Evolutionary conservation across 1,140 invertebrate genomes (phyloP).

Genomic region (Harpegnathos saltator): DNA sequence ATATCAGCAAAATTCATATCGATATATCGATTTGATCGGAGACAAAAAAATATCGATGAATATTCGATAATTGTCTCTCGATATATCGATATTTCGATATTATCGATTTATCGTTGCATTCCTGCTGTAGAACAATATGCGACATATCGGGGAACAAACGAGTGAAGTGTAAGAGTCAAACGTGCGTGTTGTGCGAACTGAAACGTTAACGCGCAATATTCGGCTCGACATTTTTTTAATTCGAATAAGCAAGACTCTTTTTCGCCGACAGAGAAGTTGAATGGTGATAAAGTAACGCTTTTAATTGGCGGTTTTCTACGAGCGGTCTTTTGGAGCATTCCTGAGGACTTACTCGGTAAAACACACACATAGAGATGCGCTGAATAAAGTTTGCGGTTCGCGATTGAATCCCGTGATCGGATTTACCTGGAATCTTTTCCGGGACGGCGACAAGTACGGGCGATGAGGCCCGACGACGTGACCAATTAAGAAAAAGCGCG

Average conservation of each 20-base stretch:
- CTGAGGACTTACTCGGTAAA: constrained; percentile 30
- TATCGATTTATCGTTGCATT: too few species aligned
- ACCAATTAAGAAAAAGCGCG: constrained; percentile 29
- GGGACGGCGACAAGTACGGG: constrained; percentile 12
- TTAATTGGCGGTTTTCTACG: constrained; percentile 38
- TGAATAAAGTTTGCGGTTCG: neutral
- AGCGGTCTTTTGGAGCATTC: constrained; percentile 20
- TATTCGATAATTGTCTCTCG: too few species aligned
- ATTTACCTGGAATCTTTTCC: constrained; percentile 55
- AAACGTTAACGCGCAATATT: neutral
- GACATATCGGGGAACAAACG: too few species aligned
- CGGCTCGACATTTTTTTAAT: constrained; percentile 20
- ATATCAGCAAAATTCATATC: too few species aligned
- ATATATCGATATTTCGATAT: too few species aligned
- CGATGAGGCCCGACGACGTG: constrained; percentile 8
- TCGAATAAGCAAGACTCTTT: constrained; percentile 24
- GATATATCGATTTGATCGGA: too few species aligned
- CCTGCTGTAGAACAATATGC: too few species aligned
- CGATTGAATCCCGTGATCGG: neutral
- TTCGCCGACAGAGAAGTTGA: neutral
- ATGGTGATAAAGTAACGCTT: constrained; percentile 26
- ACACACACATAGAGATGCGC: constrained; percentile 12
- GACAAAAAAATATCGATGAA: too few species aligned
- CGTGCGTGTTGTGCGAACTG: neutral
- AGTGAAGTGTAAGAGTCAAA: neutral